A percentile compares a stretch with the other conserved stretches of the same genome.
phyloP scores from a whole-genome alignment of 2,113 vertebrate species.

The Capreolus pygargus region DNA sequence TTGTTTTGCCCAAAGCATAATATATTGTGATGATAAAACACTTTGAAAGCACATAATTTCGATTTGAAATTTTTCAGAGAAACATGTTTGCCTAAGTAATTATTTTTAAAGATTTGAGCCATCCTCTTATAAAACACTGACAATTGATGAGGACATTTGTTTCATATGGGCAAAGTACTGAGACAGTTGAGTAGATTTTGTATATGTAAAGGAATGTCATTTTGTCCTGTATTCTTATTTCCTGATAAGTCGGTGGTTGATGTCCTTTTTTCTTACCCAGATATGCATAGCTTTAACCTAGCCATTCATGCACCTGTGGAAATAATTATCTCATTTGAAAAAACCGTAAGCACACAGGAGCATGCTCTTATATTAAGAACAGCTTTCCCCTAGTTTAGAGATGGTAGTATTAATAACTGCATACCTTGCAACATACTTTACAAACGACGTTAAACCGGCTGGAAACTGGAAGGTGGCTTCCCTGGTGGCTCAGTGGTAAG shows the following conservation, averaged over 20 bases:
- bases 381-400: background rate
- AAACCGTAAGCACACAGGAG: background rate
- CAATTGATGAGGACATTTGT: background rate
- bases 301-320: background rate
- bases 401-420: background rate
- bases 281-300: background rate
- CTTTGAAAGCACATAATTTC: background rate
- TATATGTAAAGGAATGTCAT: background rate
- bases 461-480: background rate
- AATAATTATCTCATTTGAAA: background rate
- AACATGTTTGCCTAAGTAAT: background rate
- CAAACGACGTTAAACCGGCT: background rate
- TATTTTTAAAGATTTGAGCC: background rate
- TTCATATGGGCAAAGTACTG: background rate
- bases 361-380: background rate
- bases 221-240: background rate
- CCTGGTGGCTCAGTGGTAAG: background rate
- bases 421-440: background rate
- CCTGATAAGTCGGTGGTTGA: background rate
- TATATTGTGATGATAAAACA: background rate
- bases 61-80: background rate
- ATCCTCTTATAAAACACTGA: background rate
- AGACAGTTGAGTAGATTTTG: background rate
- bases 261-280: background rate
- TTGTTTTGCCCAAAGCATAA: background rate